Evolutionary conservation across 2,888 invertebrate genomes (phyloP), one percentile per base, ranked within the genome.

Genomic region (Aelia acuminata): DNA sequence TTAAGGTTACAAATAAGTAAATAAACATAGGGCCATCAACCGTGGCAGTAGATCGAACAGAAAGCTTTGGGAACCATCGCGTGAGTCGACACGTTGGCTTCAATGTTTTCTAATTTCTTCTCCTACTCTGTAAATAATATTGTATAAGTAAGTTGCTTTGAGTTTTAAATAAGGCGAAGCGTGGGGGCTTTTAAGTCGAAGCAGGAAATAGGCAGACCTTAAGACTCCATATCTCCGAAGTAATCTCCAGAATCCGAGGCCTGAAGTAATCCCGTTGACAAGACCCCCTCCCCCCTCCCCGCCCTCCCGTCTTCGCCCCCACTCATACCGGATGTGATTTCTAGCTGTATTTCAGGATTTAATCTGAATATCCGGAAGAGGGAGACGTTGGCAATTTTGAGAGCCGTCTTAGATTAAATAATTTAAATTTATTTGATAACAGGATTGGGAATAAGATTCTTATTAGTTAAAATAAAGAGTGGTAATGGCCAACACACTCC

Each of bases 151-250:
- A 4, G 3, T 63, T 15, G 15, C 31, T 15, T 18, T 31, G 31
- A 31, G 15, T 63, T 31, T 70, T 70, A 70, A 70, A 70, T 70
- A 35, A 70, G 35, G 31, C 63, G 15, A 70, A 70, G 20, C 18
- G 31, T 70, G 1, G 20, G 63, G 35, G 63, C 35, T 35, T 18
- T 1, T 18, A 5, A 70, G 31, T 70, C 22, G 5, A 8, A 35
- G 63, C 31, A 31, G 63, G 63, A 70, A 70, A 70, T 70, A 70
- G 63, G 35, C 63, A 35, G 63, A 70, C 80, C 80, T 15, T 80
- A 80, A 80, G 80, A 80, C 80, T 47, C 80, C 43, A 39, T 80
- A 80, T 47, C 80, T 47, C 43, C 80, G 43, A 80, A 80, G 80
- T 80, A 80, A 80, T 80, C 80, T 80, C 80, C 80, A 47, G 80